Evolutionary conservation across 2,888 invertebrate species (phyloP).

Genomic region (Tortricodes alternella): DNA sequence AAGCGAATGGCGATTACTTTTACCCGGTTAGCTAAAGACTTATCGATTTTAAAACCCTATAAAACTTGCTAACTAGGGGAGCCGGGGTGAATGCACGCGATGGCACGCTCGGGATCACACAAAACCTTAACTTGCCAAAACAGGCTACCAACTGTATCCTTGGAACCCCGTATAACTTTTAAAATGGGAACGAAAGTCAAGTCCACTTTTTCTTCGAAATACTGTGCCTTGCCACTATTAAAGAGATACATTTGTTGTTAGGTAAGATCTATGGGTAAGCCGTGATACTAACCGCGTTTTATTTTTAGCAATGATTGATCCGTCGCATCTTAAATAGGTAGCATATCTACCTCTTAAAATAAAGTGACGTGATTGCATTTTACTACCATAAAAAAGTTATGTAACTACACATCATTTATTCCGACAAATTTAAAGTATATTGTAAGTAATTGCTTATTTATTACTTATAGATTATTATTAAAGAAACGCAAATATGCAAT

Average conservation of each 20-base stretch:
- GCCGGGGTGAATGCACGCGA: constrained; percentile 68
- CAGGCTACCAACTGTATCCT: constrained; percentile 53
- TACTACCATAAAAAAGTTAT: too few relatives aligned
- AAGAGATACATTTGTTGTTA: background rate
- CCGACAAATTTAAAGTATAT: too few relatives aligned
- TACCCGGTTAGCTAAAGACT: constrained; percentile 23
- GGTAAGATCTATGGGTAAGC: background rate
- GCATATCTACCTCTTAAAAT: constrained; percentile 8
- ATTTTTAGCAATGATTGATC: constrained; percentile 26
- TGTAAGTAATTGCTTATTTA: too few relatives aligned
- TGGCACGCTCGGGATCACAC: constrained; percentile 52
- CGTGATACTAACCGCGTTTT: constrained; percentile 20
- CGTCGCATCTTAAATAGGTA: constrained; percentile 6
- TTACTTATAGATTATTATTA: too few relatives aligned
- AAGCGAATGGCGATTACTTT: constrained; percentile 2
- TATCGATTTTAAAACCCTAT: constrained; percentile 77
- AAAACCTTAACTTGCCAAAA: constrained; percentile 60
- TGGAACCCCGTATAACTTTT: background rate
- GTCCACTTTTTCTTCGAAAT: background rate
- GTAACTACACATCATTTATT: too few relatives aligned
- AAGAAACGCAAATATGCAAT: background rate
- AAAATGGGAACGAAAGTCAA: background rate
- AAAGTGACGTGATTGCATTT: background rate
- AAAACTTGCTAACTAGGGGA: constrained; percentile 56
- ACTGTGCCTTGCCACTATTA: background rate